Conservation (phyloP, 2,113 vertebrate genomes). For the Strigops habroptila region DNA sequence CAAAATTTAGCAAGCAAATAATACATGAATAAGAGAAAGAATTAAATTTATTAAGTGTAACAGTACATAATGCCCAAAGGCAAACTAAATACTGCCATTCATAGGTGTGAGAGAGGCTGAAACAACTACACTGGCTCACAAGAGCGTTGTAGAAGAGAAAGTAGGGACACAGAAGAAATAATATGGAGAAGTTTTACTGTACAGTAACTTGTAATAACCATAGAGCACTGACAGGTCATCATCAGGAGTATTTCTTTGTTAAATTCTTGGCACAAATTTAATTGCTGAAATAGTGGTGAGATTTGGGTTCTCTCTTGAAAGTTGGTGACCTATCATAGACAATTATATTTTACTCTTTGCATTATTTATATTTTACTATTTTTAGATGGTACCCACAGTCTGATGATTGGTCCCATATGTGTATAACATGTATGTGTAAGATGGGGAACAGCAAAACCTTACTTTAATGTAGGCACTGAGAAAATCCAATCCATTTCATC, state of each 20-base stretch:
- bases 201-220: background rate
- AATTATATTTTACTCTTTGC: background rate
- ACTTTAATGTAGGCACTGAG: background rate
- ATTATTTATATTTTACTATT: background rate
- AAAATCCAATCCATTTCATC: background rate
- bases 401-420: background rate
- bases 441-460: background rate
- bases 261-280: background rate
- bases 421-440: background rate
- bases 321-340: background rate
- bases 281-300: background rate
- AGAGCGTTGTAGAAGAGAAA: background rate
- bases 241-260: background rate
- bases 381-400: background rate
- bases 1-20: constrained; percentile 33
- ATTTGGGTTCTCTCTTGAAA: background rate
- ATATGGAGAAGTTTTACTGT: background rate
- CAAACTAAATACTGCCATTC: constrained; percentile 31
- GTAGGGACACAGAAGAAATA: background rate
- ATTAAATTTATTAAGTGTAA: constrained; percentile 45
- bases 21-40: background rate
- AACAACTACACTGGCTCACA: background rate
- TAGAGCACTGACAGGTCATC: background rate
- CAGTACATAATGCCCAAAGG: constrained; percentile 18
- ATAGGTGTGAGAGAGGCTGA: background rate